Conservation (phyloP, 2,888 invertebrate species). For the Oligia fasciuncula region DNA sequence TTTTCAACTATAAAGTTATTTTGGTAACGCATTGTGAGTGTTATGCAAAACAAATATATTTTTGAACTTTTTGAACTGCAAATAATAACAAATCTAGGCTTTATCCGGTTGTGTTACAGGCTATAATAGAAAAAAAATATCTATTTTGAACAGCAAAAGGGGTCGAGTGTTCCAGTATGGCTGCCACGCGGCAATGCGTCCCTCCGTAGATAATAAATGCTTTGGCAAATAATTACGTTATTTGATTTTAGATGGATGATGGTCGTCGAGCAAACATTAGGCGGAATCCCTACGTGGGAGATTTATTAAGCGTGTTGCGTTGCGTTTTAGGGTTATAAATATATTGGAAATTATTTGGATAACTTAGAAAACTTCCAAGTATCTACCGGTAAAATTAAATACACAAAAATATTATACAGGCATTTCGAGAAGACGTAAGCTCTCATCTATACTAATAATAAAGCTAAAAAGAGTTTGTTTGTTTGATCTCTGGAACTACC, state of each 20-base stretch:
- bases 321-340: slow-evolving; percentile 62
- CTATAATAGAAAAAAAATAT: slow-evolving; percentile 11
- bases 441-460: not conserved
- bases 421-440: not conserved
- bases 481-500: not conserved
- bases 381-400: not conserved
- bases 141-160: slow-evolving; percentile 44
- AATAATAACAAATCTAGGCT: not conserved
- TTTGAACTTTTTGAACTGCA: slow-evolving; percentile 5
- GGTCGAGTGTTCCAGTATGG: slow-evolving; percentile 66
- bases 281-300: slow-evolving; percentile 82
- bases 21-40: slow-evolving; percentile 45
- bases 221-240: slow-evolving; percentile 89
- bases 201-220: slow-evolving; percentile 87
- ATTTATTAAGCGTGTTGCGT: slow-evolving; percentile 71
- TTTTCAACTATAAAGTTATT: not conserved
- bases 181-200: slow-evolving; percentile 84
- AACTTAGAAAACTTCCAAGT: not conserved
- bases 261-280: slow-evolving; percentile 84
- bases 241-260: slow-evolving; percentile 89
- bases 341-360: slow-evolving; percentile 22
- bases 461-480: too few species aligned
- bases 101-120: slow-evolving; percentile 2
- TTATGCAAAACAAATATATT: slow-evolving; percentile 43
- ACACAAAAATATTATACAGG: not conserved